phyloP scores from a whole-genome alignment of 1,140 invertebrate species.

The Atopsyche davidsoni region DNA sequence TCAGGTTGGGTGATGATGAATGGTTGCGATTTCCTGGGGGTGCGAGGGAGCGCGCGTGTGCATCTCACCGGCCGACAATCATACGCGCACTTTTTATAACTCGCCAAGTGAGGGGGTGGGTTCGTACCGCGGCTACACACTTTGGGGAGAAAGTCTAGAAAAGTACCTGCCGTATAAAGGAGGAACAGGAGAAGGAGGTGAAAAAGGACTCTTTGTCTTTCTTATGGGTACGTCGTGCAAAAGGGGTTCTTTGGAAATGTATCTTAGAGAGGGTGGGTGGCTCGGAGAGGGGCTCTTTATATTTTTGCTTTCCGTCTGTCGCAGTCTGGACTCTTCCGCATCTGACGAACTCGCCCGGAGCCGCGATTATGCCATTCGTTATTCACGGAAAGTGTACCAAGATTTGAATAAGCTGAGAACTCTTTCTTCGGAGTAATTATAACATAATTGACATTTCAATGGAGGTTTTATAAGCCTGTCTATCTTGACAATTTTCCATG shows the following conservation, averaged over 20 bases:
- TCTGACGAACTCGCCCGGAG: no score
- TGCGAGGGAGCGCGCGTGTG: background rate
- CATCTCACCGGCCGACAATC: constrained; percentile 17
- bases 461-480: no score
- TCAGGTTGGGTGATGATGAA: background rate
- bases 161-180: constrained; percentile 28
- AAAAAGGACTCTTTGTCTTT: constrained; percentile 31
- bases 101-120: constrained; percentile 27
- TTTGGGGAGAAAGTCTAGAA: constrained; percentile 25
- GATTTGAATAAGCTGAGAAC: no score
- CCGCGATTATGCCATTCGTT: no score
- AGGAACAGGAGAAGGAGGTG: constrained; percentile 24
- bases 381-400: no score
- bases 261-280: constrained; percentile 29
- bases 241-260: constrained; percentile 32
- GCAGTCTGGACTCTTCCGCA: constrained; percentile 19
- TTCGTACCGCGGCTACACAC: constrained; percentile 24
- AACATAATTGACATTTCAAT: no score
- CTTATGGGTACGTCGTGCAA: constrained; percentile 21
- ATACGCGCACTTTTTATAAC: constrained; percentile 26
- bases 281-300: constrained; percentile 21
- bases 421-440: no score
- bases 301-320: constrained; percentile 20
- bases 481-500: no score
- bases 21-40: background rate